Evolutionary conservation across 2,113 vertebrate genomes (phyloP).

Genomic region (Proteles cristata): DNA sequence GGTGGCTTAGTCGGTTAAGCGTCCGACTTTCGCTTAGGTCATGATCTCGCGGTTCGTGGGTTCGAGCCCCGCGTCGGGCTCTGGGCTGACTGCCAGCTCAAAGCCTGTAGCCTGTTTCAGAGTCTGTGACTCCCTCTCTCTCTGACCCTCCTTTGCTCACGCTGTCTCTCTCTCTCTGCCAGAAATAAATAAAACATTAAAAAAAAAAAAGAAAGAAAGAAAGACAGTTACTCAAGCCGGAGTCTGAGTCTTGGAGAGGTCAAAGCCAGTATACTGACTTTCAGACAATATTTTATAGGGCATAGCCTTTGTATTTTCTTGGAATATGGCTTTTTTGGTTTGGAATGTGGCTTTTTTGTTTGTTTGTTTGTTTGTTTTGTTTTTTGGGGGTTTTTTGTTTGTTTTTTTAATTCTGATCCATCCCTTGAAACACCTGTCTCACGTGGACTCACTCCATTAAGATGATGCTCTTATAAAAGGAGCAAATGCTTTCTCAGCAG

Average conservation of each 20-base stretch:
- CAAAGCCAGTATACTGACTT: neutral
- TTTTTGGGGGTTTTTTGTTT: neutral
- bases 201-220: neutral
- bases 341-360: neutral
- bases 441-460: neutral
- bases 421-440: neutral
- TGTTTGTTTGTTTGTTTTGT: neutral
- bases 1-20: no score
- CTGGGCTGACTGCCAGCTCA: no score
- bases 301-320: neutral
- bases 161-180: no score
- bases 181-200: no score
- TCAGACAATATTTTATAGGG: neutral
- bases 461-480: neutral
- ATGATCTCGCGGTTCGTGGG: no score
- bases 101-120: no score
- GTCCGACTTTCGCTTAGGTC: no score
- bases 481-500: neutral
- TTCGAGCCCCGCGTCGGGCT: no score
- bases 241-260: neutral
- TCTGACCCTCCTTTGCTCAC: no score
- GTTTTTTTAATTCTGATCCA: neutral
- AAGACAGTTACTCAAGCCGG: neutral
- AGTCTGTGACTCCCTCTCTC: no score
- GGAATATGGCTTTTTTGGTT: neutral